Conservation (phyloP, 2,113 vertebrate species). For the Nicator chloris region DNA sequence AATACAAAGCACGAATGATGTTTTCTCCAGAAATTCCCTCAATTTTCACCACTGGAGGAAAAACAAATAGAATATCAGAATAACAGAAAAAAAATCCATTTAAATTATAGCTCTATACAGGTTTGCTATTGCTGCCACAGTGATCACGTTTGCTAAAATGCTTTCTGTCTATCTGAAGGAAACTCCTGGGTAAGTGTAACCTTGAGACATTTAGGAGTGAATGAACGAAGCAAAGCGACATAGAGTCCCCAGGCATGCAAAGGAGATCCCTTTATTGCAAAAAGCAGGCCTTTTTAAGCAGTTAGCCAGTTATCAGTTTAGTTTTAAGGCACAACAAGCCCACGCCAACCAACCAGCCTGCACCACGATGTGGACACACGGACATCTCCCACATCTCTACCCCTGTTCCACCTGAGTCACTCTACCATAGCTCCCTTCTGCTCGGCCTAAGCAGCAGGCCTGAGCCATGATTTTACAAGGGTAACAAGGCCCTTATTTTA, state of each 20-base stretch:
- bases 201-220: background rate
- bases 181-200: background rate
- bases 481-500: background rate
- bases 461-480: background rate
- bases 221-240: fast-evolving
- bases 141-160: background rate
- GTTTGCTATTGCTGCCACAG: background rate
- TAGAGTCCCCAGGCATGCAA: background rate
- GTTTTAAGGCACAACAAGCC: background rate
- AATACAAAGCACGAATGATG: background rate
- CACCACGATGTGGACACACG: background rate
- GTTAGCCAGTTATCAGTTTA: background rate
- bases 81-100: background rate
- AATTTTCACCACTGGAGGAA: background rate
- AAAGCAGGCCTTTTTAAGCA: background rate
- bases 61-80: background rate
- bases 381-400: background rate
- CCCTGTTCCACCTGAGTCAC: background rate
- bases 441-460: background rate
- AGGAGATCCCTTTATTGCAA: background rate
- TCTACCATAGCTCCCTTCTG: background rate
- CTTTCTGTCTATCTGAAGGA: background rate
- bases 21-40: background rate
- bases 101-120: background rate
- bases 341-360: background rate